Evolutionary conservation across 92 coral and sea anemone genomes (phyloP).

Genomic region (Phymanthus crucifer): DNA sequence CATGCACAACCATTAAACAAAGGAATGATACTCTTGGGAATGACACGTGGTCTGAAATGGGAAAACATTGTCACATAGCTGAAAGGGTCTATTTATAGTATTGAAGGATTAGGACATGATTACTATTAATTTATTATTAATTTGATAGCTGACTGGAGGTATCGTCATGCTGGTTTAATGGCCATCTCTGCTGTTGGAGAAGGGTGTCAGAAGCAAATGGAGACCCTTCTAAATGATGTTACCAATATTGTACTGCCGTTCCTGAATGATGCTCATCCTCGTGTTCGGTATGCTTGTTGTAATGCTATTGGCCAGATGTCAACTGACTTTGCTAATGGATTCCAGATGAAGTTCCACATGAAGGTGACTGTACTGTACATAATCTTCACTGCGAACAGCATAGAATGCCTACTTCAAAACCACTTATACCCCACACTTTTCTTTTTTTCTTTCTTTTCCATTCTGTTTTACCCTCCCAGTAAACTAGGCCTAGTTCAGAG

Average conservation of each 20-base stretch:
- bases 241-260: conserved; percentile 85
- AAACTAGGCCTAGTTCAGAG: too few relatives aligned
- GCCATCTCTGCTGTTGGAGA: conserved; percentile 98
- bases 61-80: too few relatives aligned
- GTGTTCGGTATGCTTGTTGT: conserved; percentile 97
- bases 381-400: too few relatives aligned
- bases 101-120: neutral
- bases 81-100: too few relatives aligned
- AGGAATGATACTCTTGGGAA: too few relatives aligned
- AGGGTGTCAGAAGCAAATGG: conserved; percentile 98
- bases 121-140: neutral
- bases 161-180: conserved; percentile 98
- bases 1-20: too few relatives aligned
- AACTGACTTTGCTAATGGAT: conserved; percentile 95
- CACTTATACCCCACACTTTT: too few relatives aligned
- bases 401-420: too few relatives aligned
- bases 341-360: conserved; percentile 89
- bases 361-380: conserved; percentile 53
- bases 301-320: conserved; percentile 98
- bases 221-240: conserved; percentile 65
- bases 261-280: conserved; percentile 83
- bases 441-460: neutral
- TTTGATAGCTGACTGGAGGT: conserved; percentile 94
- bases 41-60: too few relatives aligned
- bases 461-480: too few relatives aligned